Percentiles rank a stretch among this genome's conserved stretches.
Evolutionary conservation across 2,888 invertebrate genomes (phyloP).

Genomic region (Fragum whitleyi): DNA sequence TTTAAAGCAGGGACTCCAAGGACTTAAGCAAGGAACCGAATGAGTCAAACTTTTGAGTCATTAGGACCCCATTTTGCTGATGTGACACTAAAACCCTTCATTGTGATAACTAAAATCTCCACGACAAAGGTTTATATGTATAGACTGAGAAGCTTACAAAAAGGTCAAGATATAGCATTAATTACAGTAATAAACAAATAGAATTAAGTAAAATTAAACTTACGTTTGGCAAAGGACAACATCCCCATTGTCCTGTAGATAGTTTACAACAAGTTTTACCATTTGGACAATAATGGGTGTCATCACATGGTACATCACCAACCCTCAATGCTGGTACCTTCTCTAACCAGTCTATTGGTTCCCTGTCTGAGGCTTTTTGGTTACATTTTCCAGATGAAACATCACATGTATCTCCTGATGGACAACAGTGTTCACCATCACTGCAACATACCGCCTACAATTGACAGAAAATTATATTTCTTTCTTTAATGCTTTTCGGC

Average conservation of each 20-base stretch:
- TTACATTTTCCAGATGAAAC: constrained; percentile 51
- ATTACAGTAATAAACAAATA: too few species aligned
- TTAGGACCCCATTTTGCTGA: too few species aligned
- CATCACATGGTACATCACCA: constrained; percentile 7
- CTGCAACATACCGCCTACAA: constrained; percentile 82
- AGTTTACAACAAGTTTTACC: constrained; percentile 71
- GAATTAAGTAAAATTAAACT: constrained; percentile 15
- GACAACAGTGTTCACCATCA: constrained; percentile 78
- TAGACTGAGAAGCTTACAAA: too few species aligned
- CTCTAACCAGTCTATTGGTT: constrained; percentile 55
- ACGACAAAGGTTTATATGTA: too few species aligned
- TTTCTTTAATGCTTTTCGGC: too few species aligned
- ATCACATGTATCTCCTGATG: constrained; percentile 74
- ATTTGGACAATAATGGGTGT: constrained; percentile 52
- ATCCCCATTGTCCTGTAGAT: constrained; percentile 61
- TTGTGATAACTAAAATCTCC: too few species aligned
- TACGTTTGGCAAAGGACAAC: constrained; percentile 71
- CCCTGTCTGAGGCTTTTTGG: neutral
- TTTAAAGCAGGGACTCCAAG: too few species aligned
- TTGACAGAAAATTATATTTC: too few species aligned
- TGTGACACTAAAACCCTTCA: too few species aligned
- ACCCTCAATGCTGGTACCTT: constrained; percentile 45
- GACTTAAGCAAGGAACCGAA: too few species aligned
- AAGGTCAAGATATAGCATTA: too few species aligned
- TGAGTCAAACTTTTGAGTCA: too few species aligned